These are phyloP conservation scores for Discoglossus pictus DNA, from an alignment of 2,797 vertebrate species.

Conservation along the genomic window DNA sequence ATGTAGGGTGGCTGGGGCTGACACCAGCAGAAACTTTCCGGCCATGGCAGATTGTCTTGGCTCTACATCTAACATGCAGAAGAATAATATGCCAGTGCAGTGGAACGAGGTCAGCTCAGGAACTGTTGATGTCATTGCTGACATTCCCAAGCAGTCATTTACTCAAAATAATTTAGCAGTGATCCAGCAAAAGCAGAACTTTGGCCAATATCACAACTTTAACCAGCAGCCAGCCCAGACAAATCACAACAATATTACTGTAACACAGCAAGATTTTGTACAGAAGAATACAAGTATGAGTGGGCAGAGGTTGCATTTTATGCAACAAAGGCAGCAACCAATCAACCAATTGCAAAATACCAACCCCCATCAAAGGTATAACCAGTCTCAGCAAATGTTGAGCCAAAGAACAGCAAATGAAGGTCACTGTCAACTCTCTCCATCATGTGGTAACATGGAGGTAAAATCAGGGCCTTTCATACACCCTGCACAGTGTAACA, in stretches of 20 bases:
- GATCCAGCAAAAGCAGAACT: constrained; percentile 85
- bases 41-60: constrained; percentile 70
- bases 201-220: constrained; percentile 77
- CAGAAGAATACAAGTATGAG: constrained; percentile 70
- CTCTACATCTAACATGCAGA: constrained; percentile 70
- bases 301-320: constrained; percentile 70
- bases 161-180: constrained; percentile 79
- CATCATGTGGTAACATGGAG: constrained; percentile 66
- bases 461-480: constrained; percentile 60
- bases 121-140: constrained; percentile 77
- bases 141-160: constrained; percentile 71
- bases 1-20: constrained; percentile 76
- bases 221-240: constrained; percentile 70
- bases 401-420: constrained; percentile 64
- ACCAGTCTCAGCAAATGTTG: constrained; percentile 72
- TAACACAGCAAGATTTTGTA: constrained; percentile 65
- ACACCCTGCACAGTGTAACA: constrained; percentile 66
- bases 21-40: constrained; percentile 68
- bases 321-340: constrained; percentile 76
- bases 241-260: constrained; percentile 66
- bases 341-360: constrained; percentile 62
- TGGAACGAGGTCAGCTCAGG: constrained; percentile 99
- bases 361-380: constrained; percentile 71
- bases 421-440: constrained; percentile 66
- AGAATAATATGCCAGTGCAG: constrained; percentile 94